Percentiles rank a stretch among this genome's conserved stretches.
phyloP scores from a whole-genome alignment of 2,888 invertebrate genomes.

The Tetragnatha montana region DNA sequence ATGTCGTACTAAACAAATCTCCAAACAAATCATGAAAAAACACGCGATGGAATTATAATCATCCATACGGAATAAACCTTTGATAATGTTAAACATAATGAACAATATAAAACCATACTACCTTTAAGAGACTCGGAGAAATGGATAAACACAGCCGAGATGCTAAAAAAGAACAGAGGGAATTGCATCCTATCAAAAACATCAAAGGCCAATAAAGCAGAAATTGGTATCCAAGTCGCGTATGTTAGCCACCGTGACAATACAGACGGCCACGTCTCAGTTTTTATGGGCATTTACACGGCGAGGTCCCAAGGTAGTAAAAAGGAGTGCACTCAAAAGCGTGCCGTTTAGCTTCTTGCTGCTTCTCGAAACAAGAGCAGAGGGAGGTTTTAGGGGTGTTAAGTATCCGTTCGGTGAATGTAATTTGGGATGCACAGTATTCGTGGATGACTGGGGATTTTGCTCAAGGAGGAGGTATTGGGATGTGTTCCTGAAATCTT shows the following conservation, averaged over 20 bases:
- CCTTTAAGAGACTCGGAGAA: no score
- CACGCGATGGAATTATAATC: no score
- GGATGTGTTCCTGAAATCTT: no score
- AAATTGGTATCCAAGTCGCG: slow-evolving; percentile 36
- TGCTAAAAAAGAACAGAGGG: neutral
- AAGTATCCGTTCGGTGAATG: slow-evolving; percentile 9
- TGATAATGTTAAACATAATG: no score
- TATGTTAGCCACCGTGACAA: slow-evolving; percentile 6
- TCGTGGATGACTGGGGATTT: neutral
- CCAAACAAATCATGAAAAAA: no score
- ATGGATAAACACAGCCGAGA: no score
- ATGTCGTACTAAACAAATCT: no score
- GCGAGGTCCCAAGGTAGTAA: slow-evolving; percentile 7
- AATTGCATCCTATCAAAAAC: slow-evolving; percentile 12
- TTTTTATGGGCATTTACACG: slow-evolving; percentile 35
- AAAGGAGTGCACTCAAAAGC: slow-evolving; percentile 28
- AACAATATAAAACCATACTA: no score
- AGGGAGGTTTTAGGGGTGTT: slow-evolving; percentile 12
- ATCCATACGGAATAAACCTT: no score
- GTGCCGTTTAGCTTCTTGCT: neutral
- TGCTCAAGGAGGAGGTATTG: no score
- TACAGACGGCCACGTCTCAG: slow-evolving; percentile 2
- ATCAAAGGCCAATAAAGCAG: slow-evolving; percentile 31
- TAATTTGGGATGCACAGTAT: neutral
- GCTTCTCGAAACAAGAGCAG: neutral